Conservation (phyloP, 2,888 invertebrate genomes). For the Acrobasis suavella region DNA sequence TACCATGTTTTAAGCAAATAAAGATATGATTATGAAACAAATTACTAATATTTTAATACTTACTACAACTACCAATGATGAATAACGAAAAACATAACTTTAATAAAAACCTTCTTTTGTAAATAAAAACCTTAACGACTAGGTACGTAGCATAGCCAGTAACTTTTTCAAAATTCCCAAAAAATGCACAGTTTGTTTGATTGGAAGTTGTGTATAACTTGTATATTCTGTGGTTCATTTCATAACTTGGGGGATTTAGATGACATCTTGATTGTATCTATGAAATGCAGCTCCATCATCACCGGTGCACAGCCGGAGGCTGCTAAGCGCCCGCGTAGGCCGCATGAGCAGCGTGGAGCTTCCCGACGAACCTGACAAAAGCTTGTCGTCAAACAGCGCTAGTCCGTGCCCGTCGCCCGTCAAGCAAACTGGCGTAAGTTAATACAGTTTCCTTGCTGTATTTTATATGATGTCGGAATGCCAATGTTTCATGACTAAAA, state of each 20-base stretch:
- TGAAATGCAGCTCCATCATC: slow-evolving; percentile 91
- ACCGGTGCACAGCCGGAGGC: slow-evolving; percentile 92
- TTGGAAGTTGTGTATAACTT: not conserved
- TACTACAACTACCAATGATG: too few relatives aligned
- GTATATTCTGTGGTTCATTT: not conserved
- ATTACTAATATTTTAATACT: too few relatives aligned
- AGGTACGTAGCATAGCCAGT: not conserved
- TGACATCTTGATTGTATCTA: slow-evolving; percentile 1
- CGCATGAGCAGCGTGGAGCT: slow-evolving; percentile 97
- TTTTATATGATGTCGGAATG: not conserved
- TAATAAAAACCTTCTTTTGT: too few relatives aligned
- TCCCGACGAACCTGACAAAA: slow-evolving; percentile 94
- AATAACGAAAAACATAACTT: too few relatives aligned
- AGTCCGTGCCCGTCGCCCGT: slow-evolving; percentile 96
- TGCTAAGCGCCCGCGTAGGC: slow-evolving; percentile 90
- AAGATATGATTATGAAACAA: too few relatives aligned
- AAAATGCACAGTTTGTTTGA: slow-evolving; percentile 1
- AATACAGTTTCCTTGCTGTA: not conserved
- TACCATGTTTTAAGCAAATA: too few relatives aligned
- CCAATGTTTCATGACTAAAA: too few relatives aligned
- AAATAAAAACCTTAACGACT: too few relatives aligned
- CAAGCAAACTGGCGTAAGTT: slow-evolving; percentile 78
- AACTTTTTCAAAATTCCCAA: not conserved
- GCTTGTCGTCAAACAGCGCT: slow-evolving; percentile 94
- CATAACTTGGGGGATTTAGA: not conserved